Evolutionary conservation across 1,140 invertebrate species (phyloP).

Genomic region (Varroa destructor): DNA sequence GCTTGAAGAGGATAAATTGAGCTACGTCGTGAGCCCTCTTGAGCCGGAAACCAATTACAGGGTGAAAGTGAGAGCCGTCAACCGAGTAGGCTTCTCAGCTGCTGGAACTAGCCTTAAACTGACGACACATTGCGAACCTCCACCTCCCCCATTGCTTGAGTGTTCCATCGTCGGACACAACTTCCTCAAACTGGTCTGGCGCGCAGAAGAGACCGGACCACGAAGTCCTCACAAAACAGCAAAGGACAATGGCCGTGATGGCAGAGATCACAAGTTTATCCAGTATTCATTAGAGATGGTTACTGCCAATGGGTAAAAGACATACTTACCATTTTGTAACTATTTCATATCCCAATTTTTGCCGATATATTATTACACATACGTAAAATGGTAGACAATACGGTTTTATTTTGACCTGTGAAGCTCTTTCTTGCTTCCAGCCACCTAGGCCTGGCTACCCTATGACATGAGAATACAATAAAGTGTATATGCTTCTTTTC

Average conservation of each 20-base stretch:
- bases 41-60: slow-evolving; percentile 47
- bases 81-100: slow-evolving; percentile 61
- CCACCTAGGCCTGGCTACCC: neutral
- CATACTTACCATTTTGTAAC: neutral
- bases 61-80: slow-evolving; percentile 63
- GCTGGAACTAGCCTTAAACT: slow-evolving; percentile 57
- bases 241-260: slow-evolving; percentile 40
- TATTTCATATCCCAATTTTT: no score
- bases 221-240: slow-evolving; percentile 19
- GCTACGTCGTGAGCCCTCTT: slow-evolving; percentile 42
- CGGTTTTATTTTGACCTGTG: neutral
- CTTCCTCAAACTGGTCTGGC: slow-evolving; percentile 71
- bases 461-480: neutral
- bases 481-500: slow-evolving; percentile 33
- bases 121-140: slow-evolving; percentile 58
- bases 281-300: slow-evolving; percentile 67
- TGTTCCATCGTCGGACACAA: slow-evolving; percentile 58
- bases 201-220: slow-evolving; percentile 33
- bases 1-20: slow-evolving; percentile 42
- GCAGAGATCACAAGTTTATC: slow-evolving; percentile 51
- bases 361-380: no score
- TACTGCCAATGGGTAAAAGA: slow-evolving; percentile 37
- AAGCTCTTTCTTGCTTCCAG: neutral
- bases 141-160: slow-evolving; percentile 56
- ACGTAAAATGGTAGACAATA: no score